Percentiles rank a stretch among this genome's conserved stretches.
phyloP scores from a whole-genome alignment of 2,113 vertebrate species.

The Barbus barbus region DNA sequence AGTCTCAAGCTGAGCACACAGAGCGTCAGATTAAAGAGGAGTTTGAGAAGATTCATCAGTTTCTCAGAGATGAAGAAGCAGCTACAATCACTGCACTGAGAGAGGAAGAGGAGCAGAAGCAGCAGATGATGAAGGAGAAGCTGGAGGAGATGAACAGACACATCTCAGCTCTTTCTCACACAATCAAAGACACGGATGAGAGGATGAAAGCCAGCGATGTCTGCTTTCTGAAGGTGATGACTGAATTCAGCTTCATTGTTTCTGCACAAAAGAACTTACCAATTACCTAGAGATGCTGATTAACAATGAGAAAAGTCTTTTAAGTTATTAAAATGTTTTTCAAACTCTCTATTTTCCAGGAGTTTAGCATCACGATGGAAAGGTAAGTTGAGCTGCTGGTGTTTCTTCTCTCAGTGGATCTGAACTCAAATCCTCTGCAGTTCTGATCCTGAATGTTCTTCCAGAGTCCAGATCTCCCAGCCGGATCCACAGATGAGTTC shows the following conservation, averaged over 20 bases:
- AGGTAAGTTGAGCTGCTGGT: no score
- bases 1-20: neutral
- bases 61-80: neutral
- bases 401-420: neutral
- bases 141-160: neutral
- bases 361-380: neutral
- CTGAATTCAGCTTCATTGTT: no score
- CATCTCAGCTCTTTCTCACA: neutral
- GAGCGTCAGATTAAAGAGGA: neutral
- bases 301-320: no score
- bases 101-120: neutral
- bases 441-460: conserved; percentile 7
- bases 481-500: conserved; percentile 12
- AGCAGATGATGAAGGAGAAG: neutral
- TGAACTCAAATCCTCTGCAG: neutral
- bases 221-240: neutral
- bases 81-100: neutral
- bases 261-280: neutral
- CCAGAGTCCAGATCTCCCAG: neutral
- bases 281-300: no score
- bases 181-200: neutral
- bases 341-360: neutral
- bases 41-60: neutral
- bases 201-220: neutral
- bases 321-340: neutral